Evolutionary conservation across 2,113 vertebrate genomes (phyloP).

Genomic region (Raphicerus campestris): DNA sequence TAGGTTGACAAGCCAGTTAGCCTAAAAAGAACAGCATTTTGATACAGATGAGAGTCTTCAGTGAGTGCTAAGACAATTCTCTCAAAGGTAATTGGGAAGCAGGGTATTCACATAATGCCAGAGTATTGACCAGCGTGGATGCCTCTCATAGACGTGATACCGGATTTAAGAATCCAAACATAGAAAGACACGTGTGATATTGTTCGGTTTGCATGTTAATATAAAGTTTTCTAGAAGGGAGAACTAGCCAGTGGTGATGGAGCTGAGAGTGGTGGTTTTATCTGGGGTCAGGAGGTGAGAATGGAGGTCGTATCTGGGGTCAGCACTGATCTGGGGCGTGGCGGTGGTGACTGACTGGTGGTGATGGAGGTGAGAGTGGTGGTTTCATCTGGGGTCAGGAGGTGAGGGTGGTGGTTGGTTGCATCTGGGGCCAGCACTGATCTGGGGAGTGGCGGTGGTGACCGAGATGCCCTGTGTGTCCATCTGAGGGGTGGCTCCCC

Average conservation of each 20-base stretch:
- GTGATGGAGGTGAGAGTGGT: no score
- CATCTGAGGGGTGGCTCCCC: fast-evolving
- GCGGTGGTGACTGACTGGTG: no score
- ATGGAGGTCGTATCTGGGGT: not conserved
- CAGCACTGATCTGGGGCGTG: not conserved
- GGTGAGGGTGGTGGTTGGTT: not conserved
- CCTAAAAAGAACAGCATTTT: not conserved
- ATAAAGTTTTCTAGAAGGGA: not conserved
- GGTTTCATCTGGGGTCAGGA: no score
- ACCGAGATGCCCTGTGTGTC: not conserved
- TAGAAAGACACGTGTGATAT: fast-evolving
- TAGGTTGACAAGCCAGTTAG: no score
- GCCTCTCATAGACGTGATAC: not conserved
- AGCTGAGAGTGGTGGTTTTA: no score
- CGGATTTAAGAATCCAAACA: not conserved
- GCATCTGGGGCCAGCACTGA: not conserved
- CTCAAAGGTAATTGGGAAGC: not conserved
- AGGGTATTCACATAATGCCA: not conserved
- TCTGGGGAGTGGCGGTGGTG: not conserved
- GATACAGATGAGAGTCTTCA: not conserved
- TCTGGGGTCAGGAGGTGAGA: not conserved
- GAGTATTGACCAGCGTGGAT: not conserved
- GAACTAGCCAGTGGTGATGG: not conserved
- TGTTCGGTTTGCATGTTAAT: not conserved
- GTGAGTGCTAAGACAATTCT: not conserved